Conservation (phyloP, 2,888 invertebrate species). For the Theretra japonica region DNA sequence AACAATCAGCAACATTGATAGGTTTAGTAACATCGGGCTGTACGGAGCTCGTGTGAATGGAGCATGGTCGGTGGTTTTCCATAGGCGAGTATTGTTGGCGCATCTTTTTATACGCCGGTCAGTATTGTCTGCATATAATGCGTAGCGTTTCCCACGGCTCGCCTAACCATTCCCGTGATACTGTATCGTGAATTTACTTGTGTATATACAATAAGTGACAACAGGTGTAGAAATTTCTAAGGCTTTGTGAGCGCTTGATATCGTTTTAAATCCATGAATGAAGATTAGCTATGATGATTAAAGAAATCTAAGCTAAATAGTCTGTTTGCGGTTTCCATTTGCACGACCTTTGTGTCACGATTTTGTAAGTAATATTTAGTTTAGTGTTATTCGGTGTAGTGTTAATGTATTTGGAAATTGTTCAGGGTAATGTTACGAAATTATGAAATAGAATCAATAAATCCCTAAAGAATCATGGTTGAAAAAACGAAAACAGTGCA, state of each 20-base stretch:
- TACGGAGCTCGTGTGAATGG: constrained; percentile 55
- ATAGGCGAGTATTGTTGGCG: constrained; percentile 63
- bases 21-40: constrained; percentile 28
- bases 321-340: too few relatives aligned
- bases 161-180: constrained; percentile 34
- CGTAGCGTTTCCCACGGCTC: constrained; percentile 66
- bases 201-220: constrained; percentile 37
- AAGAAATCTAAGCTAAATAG: neutral
- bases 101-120: constrained; percentile 68
- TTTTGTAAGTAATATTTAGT: too few relatives aligned
- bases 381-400: too few relatives aligned
- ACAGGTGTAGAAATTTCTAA: constrained; percentile 10
- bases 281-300: neutral
- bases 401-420: too few relatives aligned
- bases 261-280: neutral
- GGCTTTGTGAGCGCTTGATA: constrained; percentile 11
- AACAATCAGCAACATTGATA: neutral
- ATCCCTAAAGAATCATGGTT: too few relatives aligned
- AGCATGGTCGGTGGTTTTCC: constrained; percentile 66
- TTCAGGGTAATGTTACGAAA: too few relatives aligned
- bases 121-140: constrained; percentile 66
- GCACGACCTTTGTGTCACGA: too few relatives aligned
- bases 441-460: too few relatives aligned
- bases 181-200: constrained; percentile 37
- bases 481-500: too few relatives aligned